A percentile compares a stretch with the other conserved stretches of the same genome.
Evolutionary conservation across 1,140 invertebrate species (phyloP).

Genomic region (Drosophila ercepeae): DNA sequence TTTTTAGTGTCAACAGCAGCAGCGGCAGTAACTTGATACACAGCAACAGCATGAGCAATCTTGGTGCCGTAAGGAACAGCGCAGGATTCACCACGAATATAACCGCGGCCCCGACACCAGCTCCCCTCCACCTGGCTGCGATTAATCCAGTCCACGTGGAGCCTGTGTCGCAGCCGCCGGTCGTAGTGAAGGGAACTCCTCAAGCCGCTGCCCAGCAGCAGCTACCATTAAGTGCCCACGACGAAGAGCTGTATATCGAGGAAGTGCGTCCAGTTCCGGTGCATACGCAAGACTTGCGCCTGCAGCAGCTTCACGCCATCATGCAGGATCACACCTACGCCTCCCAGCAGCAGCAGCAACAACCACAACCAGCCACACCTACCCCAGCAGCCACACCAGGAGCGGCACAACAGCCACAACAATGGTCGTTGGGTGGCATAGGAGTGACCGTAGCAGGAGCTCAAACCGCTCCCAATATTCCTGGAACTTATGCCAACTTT

Average conservation of each 20-base stretch:
- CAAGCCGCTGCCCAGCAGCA: constrained; percentile 12
- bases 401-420: constrained; percentile 45
- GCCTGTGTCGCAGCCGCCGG: constrained; percentile 3
- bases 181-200: constrained; percentile 19
- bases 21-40: constrained; percentile 20
- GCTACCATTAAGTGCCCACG: constrained; percentile 55
- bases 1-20: constrained; percentile 28
- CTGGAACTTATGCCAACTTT: constrained; percentile 36
- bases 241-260: constrained; percentile 82
- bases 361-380: too few species aligned
- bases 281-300: constrained; percentile 84
- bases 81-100: constrained; percentile 19
- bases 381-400: constrained; percentile 11
- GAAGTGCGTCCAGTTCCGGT: constrained; percentile 82
- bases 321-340: constrained; percentile 93
- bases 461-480: constrained; percentile 24
- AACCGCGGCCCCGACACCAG: constrained; percentile 9
- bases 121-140: constrained; percentile 33
- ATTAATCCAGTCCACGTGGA: constrained; percentile 33
- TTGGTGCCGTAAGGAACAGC: constrained; percentile 23
- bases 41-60: constrained; percentile 36
- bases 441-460: constrained; percentile 57
- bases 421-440: constrained; percentile 78
- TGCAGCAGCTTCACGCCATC: constrained; percentile 86
- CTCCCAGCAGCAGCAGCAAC: constrained; percentile 85